Evolutionary conservation across 2,888 invertebrate species (phyloP), one percentile per base, ranked within the genome.

Genomic region (Chirona hameri): DNA sequence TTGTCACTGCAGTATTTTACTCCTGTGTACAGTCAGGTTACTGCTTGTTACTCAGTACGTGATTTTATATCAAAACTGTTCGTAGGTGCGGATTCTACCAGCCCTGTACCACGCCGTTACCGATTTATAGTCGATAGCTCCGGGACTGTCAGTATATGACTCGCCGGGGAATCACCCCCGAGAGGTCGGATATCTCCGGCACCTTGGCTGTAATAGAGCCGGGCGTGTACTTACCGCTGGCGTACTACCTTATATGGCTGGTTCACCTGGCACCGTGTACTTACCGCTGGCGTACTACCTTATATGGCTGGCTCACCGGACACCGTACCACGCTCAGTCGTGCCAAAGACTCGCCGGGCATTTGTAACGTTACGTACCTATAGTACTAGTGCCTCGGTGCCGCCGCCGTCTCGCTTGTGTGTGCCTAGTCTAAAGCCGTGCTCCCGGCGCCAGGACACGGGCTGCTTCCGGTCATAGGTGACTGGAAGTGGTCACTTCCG

Each of bases 301-400:
- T 18, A 10, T 14, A 27, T 29, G 72, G 18, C 18, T 31, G 27
- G 72, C 27, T 29, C 31, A 7, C 27, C 24, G 76, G 76, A 24
- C 76, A 76, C 24, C 46, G 39, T 31, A 46, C 76, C 76, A 76
- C 46, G 76, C 76, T 76, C 76, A 76, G 39, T 24, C 76, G 76
- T 76, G 76, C 76, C 76, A 76, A 76, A 76, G 76, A 31, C 27
- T 76, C 76, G 24, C 0, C 46, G 46, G 39, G 27, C 27, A 12
- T 76, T 27, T 76, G 72, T 76, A 27, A 76, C 21, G 76, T 76
- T 76, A 39, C 76, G 31, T 39, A 76, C 39, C 76, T 39, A 76
- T 46, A 76, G 76, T 46, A 76, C 46, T 76, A 76, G 76, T 76
- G 76, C 76, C 76, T 76, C 76, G 76, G 39, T 46, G 46, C 76